Evolutionary conservation across 2,888 invertebrate genomes (phyloP).

Genomic region (Aspidiotus destructor): DNA sequence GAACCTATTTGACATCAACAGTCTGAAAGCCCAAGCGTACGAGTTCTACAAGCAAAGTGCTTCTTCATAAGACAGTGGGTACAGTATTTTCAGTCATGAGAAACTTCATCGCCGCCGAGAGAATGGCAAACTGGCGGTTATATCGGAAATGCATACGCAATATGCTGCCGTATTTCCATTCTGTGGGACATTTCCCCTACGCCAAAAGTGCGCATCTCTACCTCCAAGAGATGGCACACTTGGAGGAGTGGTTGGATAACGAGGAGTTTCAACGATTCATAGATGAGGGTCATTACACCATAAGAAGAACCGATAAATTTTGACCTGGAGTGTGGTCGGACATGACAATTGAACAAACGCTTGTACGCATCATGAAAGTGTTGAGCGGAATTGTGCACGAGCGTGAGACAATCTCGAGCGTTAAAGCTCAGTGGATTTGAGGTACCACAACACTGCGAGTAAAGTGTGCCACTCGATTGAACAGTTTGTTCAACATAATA

Average conservation of each 20-base stretch:
- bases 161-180: constrained; percentile 24
- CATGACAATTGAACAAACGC: constrained; percentile 40
- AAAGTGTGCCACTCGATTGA: constrained; percentile 35
- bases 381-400: constrained; percentile 38
- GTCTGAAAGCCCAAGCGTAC: too few species aligned
- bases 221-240: constrained; percentile 41
- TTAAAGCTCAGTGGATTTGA: constrained; percentile 36
- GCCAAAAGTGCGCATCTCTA: constrained; percentile 38
- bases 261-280: constrained; percentile 37
- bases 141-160: constrained; percentile 14
- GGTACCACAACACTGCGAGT: constrained; percentile 36
- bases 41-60: too few species aligned
- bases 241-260: constrained; percentile 36
- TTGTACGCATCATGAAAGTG: constrained; percentile 39
- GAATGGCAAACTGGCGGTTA: constrained; percentile 18
- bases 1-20: too few species aligned
- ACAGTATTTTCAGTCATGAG: constrained; percentile 37
- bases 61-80: constrained; percentile 37
- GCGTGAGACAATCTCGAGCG: constrained; percentile 38
- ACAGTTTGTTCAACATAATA: constrained; percentile 31
- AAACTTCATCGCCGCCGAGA: constrained; percentile 8
- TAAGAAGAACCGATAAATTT: constrained; percentile 31
- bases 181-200: constrained; percentile 28
- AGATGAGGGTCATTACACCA: constrained; percentile 32
- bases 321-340: too few species aligned